Evolutionary conservation across 2,113 vertebrate genomes (phyloP).

Genomic region (Chaetura pelagica): DNA sequence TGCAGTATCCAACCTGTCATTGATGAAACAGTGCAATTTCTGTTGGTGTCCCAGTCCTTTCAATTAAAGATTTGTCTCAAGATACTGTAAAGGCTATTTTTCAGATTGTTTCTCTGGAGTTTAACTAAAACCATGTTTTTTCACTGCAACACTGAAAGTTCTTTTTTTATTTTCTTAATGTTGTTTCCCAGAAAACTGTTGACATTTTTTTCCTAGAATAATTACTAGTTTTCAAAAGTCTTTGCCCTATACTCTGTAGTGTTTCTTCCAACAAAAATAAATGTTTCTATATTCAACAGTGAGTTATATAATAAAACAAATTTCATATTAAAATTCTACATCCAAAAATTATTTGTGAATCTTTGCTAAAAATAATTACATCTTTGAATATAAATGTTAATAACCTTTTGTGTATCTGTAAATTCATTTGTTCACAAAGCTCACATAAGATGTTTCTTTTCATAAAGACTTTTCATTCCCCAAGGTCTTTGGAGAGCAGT

Average conservation of each 20-base stretch:
- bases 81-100: background rate
- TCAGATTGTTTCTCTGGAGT: background rate
- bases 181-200: background rate
- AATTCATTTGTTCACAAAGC: background rate
- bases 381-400: background rate
- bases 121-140: background rate
- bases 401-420: background rate
- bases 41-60: background rate
- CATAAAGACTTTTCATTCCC: background rate
- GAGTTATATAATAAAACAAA: background rate
- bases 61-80: conserved; percentile 33
- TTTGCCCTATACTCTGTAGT: background rate
- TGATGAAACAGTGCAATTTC: conserved; percentile 14
- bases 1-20: background rate
- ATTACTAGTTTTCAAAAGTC: background rate
- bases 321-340: background rate
- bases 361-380: background rate
- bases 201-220: background rate
- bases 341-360: background rate
- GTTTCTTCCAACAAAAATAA: background rate
- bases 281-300: background rate
- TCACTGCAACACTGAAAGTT: background rate
- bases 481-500: background rate
- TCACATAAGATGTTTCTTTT: background rate
- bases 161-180: background rate